These are phyloP conservation scores for Crepidodera aurea DNA, from an alignment of 2,888 invertebrate species.

Conservation along the genomic window DNA sequence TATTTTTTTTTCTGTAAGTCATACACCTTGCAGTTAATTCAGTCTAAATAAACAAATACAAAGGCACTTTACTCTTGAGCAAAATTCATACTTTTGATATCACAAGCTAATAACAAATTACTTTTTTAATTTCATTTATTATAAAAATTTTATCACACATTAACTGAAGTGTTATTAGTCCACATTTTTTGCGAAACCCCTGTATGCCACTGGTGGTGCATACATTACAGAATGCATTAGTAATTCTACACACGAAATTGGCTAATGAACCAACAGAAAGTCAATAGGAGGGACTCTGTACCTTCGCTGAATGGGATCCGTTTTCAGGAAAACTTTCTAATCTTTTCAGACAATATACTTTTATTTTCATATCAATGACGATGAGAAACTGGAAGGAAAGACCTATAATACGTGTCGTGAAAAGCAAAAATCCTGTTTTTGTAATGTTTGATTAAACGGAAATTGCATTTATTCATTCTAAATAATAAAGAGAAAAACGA, in stretches of 20 bases:
- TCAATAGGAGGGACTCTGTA: conserved; percentile 26
- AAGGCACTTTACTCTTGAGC: too few relatives aligned
- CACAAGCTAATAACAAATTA: too few relatives aligned
- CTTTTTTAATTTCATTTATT: too few relatives aligned
- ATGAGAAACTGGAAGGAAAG: conserved; percentile 26
- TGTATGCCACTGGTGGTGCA: conserved; percentile 1
- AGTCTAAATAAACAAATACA: too few relatives aligned
- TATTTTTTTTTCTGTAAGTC: too few relatives aligned
- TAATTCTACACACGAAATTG: conserved; percentile 35
- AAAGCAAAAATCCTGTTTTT: not conserved
- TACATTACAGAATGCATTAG: conserved; percentile 7
- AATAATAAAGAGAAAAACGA: not conserved
- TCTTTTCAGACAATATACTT: conserved; percentile 38
- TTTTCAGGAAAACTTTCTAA: conserved; percentile 30
- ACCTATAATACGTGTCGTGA: conserved; percentile 23
- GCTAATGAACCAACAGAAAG: conserved; percentile 38
- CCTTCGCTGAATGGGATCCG: conserved; percentile 17
- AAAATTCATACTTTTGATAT: too few relatives aligned
- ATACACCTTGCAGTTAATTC: too few relatives aligned
- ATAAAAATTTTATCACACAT: too few relatives aligned
- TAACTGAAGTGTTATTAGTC: too few relatives aligned
- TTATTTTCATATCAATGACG: conserved; percentile 33
- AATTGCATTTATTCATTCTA: conserved; percentile 7
- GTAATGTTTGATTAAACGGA: not conserved
- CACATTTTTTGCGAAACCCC: not conserved